A percentile compares a stretch with the other conserved stretches of the same genome.
phyloP scores from a whole-genome alignment of 2,888 invertebrate genomes.

The Sericinus montela region DNA sequence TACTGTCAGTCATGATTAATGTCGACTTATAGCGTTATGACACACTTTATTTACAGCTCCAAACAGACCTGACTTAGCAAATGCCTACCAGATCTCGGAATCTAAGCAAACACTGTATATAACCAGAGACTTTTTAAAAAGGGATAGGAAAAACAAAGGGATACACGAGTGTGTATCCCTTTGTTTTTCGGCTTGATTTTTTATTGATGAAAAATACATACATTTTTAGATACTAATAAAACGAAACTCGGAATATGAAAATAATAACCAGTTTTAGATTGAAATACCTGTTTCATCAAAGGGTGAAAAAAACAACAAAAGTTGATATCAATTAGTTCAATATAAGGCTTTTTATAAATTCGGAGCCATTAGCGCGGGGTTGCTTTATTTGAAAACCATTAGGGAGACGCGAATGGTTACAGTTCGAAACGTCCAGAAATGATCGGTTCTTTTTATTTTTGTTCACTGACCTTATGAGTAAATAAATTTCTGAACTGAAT shows the following conservation, averaged over 20 bases:
- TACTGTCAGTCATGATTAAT: slow-evolving; percentile 69
- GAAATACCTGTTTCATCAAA: slow-evolving; percentile 9
- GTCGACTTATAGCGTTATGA: slow-evolving; percentile 57
- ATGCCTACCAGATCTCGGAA: slow-evolving; percentile 24
- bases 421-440: slow-evolving; percentile 43
- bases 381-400: slow-evolving; percentile 72
- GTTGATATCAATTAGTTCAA: slow-evolving; percentile 49
- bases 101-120: background rate
- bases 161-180: too few relatives aligned
- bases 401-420: slow-evolving; percentile 51
- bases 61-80: slow-evolving; percentile 43
- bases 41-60: slow-evolving; percentile 56
- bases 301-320: slow-evolving; percentile 20
- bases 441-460: slow-evolving; percentile 10
- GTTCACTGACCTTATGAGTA: slow-evolving; percentile 2
- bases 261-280: slow-evolving; percentile 15
- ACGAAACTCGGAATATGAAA: slow-evolving; percentile 12
- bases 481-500: slow-evolving; percentile 1
- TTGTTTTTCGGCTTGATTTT: slow-evolving; percentile 4
- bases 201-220: slow-evolving; percentile 14
- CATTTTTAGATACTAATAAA: slow-evolving; percentile 3
- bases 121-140: too few relatives aligned
- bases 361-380: slow-evolving; percentile 52
- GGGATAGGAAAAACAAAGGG: too few relatives aligned
- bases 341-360: slow-evolving; percentile 48